Conservation (phyloP, 2,113 vertebrate species). For the Eulemur rufifrons region DNA sequence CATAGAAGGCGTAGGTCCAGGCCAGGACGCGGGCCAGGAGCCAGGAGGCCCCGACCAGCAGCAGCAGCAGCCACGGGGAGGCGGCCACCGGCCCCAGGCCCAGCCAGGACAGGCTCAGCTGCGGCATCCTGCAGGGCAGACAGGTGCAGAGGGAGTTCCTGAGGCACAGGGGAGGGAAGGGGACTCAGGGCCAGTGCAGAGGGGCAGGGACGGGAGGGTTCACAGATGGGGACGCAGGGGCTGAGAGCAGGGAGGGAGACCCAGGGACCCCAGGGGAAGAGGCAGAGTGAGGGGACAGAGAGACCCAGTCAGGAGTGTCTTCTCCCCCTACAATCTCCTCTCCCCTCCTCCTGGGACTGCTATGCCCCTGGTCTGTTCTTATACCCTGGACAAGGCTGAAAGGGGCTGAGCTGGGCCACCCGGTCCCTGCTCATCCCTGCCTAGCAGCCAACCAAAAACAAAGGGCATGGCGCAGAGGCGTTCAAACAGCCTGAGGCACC, state of each 20-base stretch:
- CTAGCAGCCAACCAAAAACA: too few relatives aligned
- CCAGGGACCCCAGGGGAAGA: not conserved
- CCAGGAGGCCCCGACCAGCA: too few relatives aligned
- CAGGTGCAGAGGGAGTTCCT: too few relatives aligned
- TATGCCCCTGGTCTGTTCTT: not conserved
- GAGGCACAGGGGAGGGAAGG: not conserved
- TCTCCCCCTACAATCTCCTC: not conserved
- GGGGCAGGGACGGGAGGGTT: not conserved
- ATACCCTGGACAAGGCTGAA: not conserved
- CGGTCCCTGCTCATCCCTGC: too few relatives aligned
- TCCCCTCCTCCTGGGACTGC: not conserved
- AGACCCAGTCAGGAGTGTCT: not conserved
- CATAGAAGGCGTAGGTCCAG: too few relatives aligned
- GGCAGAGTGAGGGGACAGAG: accelerated
- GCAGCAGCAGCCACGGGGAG: too few relatives aligned
- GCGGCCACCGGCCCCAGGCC: not conserved
- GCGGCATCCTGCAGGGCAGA: too few relatives aligned
- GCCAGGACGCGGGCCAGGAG: too few relatives aligned
- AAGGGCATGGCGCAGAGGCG: too few relatives aligned
- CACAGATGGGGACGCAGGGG: not conserved
- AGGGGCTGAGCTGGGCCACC: not conserved
- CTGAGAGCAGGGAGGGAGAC: not conserved
- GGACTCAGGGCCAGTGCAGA: too few relatives aligned
- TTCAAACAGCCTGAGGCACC: too few relatives aligned
- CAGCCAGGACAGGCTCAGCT: not conserved